Evolutionary conservation across 1,140 invertebrate genomes (phyloP), one percentile per base, ranked within the genome.

Genomic region (Drosophila subobscura): DNA sequence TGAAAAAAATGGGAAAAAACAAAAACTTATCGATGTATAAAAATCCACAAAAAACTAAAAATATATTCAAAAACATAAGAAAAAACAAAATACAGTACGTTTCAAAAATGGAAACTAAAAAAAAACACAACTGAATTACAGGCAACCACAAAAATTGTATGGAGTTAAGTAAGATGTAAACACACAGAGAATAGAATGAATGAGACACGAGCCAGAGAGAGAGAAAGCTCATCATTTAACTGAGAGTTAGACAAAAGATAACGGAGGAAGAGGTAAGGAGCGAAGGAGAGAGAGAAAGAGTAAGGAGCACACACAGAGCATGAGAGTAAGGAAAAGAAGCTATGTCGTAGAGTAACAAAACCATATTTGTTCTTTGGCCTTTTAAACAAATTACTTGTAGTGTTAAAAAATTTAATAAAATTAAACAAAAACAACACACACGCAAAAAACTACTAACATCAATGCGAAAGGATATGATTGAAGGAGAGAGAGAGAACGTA

Each of bases 371-470:
- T 58, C 61, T 61, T 72, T 54, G 51, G 68, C 57, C 70, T 63
- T 73, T 64, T 73, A 73, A 37, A 73, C 29, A 64, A 51, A 56
- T 65, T 53, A 73, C 53, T 56, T 74, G 71, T 74, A 74, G 71
- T 74, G 52, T 57, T 65, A 52, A 64, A 74, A 12, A 22, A 74
- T 51, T 74, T 74, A 64, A 63, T 73, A 55, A 45, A 55, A 65
- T 56, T 73, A 52, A 73, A 55, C 50, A 51, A 51, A 59, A 46
- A 71, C 37, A 25, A 33, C 20, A 23, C 44, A 5, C 12, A 42
- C 52, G 25, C 8, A 25, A 27, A 60, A 25, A 49, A 47, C n/a
- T 29, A 10, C 20, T 23, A 63, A 66, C 65, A 55, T 10, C 49
- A 54, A 66, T 29, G 6, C 29, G 42, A 68, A 64, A 29, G 41